These are phyloP conservation scores for Sweltsa coloradensis DNA, from an alignment of 1,140 invertebrate species.

Conservation along the genomic window DNA sequence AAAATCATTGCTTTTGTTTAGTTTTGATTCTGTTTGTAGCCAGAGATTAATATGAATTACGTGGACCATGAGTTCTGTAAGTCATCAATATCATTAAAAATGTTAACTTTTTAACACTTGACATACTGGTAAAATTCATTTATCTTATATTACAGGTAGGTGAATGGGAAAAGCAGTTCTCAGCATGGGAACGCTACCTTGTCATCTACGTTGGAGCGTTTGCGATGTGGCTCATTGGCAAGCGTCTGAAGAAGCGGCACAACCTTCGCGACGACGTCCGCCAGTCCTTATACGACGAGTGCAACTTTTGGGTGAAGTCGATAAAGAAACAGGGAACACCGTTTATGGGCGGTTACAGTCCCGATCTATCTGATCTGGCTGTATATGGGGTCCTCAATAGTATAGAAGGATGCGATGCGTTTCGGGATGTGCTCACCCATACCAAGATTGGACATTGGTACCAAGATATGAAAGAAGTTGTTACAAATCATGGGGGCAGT, in stretches of 20 bases:
- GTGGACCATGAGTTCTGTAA: too few relatives aligned
- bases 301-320: constrained; percentile 63
- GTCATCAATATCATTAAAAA: too few relatives aligned
- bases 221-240: constrained; percentile 90
- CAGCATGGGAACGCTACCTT: constrained; percentile 65
- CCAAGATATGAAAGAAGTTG: constrained; percentile 33
- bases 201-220: constrained; percentile 89
- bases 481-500: constrained; percentile 34
- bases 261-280: constrained; percentile 80
- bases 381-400: constrained; percentile 89
- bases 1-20: too few relatives aligned
- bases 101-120: too few relatives aligned
- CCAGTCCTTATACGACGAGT: constrained; percentile 78
- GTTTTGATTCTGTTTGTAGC: too few relatives aligned
- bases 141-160: too few relatives aligned
- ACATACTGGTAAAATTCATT: too few relatives aligned
- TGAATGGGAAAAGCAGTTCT: constrained; percentile 84
- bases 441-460: constrained; percentile 55
- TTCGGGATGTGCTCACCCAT: constrained; percentile 65
- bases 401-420: constrained; percentile 90
- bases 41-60: too few relatives aligned
- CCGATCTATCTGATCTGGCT: constrained; percentile 86
- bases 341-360: constrained; percentile 73
- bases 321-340: constrained; percentile 53
- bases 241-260: constrained; percentile 77